Percentiles rank a stretch among this genome's conserved stretches.
Conservation (phyloP, 64 coral and sea anemone genomes). For the Pachyseris speciosa region DNA sequence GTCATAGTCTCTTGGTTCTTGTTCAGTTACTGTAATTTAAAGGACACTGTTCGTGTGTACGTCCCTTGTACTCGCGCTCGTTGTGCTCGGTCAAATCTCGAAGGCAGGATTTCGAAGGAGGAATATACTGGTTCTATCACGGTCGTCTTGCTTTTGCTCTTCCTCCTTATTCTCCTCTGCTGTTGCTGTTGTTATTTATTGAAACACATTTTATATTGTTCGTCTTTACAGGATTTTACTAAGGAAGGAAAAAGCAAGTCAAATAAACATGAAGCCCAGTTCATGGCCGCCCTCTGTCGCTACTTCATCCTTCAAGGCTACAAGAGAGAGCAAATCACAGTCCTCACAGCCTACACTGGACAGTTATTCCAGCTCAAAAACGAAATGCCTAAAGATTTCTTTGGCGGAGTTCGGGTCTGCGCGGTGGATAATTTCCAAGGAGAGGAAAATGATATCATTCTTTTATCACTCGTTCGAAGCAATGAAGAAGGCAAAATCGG, state of each 20-base stretch:
- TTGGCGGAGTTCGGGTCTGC: constrained; percentile 62
- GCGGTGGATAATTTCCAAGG: too few species aligned
- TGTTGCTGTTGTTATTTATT: not conserved
- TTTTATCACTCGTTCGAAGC: too few species aligned
- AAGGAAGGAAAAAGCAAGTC: constrained; percentile 78
- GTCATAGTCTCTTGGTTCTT: too few species aligned
- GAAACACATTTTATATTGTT: not conserved
- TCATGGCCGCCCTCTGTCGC: constrained; percentile 78
- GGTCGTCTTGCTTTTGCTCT: too few species aligned
- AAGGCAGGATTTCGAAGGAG: too few species aligned
- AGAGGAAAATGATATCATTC: too few species aligned
- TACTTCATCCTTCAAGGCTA: constrained; percentile 92
- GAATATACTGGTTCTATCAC: too few species aligned
- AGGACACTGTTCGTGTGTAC: too few species aligned
- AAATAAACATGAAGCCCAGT: constrained; percentile 86
- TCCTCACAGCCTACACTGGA: constrained; percentile 88
- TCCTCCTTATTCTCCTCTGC: too few species aligned
- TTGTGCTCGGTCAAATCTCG: too few species aligned
- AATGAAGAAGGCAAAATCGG: constrained; percentile 75
- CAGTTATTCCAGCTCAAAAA: constrained; percentile 69
- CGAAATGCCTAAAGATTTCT: constrained; percentile 74
- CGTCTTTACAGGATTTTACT: constrained; percentile 46
- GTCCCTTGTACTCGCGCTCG: too few species aligned
- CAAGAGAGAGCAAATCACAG: constrained; percentile 66
- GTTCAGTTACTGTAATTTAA: too few species aligned